Base-by-base conservation (phyloP, 2,797 vertebrate species). In the Anomalospiza imberbis region DNA sequence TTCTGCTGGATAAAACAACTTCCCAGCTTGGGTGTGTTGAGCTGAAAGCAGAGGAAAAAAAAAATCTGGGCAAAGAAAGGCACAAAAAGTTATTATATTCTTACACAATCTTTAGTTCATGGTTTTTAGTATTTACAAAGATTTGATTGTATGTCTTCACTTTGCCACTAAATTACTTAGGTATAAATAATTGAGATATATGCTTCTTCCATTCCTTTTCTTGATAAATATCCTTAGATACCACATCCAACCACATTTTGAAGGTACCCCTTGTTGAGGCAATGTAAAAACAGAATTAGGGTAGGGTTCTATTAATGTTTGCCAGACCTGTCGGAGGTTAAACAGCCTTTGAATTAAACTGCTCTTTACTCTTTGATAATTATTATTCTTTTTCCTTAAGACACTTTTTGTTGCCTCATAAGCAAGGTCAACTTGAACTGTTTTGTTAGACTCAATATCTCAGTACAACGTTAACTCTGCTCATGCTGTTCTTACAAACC, bases 281-380 rank as follows among this genome's bases (percentile, higher is more conserved):
- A 83, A 85, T 72, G 93, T 85, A 60, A 83, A 85, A 96, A 94
- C 63, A 95, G 94, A 89, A 91, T 57, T 32, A 51, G 58, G 78
- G 87, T 75, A 96, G 80, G 89, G 93, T 95, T 97, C 95, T 94
- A 96, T 96, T 96, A 87, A 96, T 95, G 93, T 97, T 97, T 97
- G 95, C 94, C 96, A 97, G 97, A 85, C 80, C 85, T 94, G 93
- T 93, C 51, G 13, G 92, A 96, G 88, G 82, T 97, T 76, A 97
- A 97, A 97, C 94, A 94, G 80, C 84, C 95, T 97, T 96, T 95
- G 94, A 97, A 97, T 96, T 95, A 97, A 97, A 87, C 90, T 79
- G 78, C 97, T 98, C 95, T 97, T 97, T 93, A 74, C 95, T 96
- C 94, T 96, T 95, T 83, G 93, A 96, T 97, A 97, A 96, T 94